These are phyloP conservation scores for Nannobrachium achirus DNA, from an alignment of 2,113 vertebrate species.

Conservation along the genomic window DNA sequence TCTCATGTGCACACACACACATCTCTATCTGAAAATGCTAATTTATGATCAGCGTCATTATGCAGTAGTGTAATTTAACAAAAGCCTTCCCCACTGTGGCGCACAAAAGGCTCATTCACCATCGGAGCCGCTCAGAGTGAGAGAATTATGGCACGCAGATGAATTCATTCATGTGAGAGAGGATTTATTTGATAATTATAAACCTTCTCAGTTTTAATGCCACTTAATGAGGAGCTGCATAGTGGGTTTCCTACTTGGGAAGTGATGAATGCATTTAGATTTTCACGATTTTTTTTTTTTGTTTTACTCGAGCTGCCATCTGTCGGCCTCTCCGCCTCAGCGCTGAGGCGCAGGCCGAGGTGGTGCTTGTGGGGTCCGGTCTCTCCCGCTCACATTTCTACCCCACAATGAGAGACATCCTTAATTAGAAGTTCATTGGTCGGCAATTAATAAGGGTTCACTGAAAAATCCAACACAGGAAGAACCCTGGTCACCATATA, in stretches of 20 bases:
- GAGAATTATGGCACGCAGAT: conserved; percentile 74
- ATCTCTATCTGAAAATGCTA: conserved; percentile 77
- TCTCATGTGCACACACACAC: conserved; percentile 38
- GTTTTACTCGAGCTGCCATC: conserved; percentile 61
- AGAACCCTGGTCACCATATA: too few species aligned
- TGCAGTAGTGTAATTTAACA: conserved; percentile 76
- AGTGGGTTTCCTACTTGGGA: conserved; percentile 61
- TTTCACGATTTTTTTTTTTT: conserved; percentile 65
- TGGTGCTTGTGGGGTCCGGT: conserved; percentile 29
- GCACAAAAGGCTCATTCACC: conserved; percentile 78
- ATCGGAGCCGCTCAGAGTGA: conserved; percentile 64
- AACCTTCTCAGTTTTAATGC: conserved; percentile 77
- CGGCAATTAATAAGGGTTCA: too few species aligned
- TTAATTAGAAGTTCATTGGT: conserved; percentile 55
- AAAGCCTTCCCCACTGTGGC: conserved; percentile 73
- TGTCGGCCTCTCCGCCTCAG: conserved; percentile 59
- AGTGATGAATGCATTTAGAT: conserved; percentile 61
- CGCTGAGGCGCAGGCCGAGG: conserved; percentile 28
- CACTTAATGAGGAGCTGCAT: conserved; percentile 76
- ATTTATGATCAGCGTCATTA: conserved; percentile 80
- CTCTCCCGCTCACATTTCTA: conserved; percentile 6
- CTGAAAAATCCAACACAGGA: too few species aligned
- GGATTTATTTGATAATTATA: conserved; percentile 83
- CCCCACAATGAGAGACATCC: conserved; percentile 35
- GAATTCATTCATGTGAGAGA: conserved; percentile 71